Evolutionary conservation across 2,888 invertebrate genomes (phyloP).

Genomic region (Tupiocoris notatus): DNA sequence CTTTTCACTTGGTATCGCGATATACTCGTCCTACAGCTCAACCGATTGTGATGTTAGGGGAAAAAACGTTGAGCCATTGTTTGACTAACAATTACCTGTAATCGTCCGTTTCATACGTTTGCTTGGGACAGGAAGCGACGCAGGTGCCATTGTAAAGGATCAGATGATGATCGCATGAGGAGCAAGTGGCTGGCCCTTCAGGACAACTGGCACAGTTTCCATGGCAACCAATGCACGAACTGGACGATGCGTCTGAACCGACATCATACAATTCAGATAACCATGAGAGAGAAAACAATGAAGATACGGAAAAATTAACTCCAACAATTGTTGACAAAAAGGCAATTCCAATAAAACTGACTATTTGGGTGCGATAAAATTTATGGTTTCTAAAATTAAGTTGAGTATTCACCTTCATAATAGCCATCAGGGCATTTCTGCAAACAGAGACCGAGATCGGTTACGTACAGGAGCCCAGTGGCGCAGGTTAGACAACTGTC

Average conservation of each 20-base stretch:
- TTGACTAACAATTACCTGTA: conserved; percentile 70
- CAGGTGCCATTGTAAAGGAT: conserved; percentile 80
- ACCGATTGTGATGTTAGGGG: too few species aligned
- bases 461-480: conserved; percentile 77
- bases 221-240: conserved; percentile 80
- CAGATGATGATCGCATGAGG: conserved; percentile 83
- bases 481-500: conserved; percentile 83
- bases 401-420: conserved; percentile 74
- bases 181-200: conserved; percentile 77
- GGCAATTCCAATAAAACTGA: neutral
- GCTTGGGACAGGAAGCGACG: conserved; percentile 76
- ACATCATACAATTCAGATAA: too few species aligned
- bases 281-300: too few species aligned
- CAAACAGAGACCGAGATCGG: conserved; percentile 80
- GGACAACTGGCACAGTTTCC: conserved; percentile 84
- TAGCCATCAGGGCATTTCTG: conserved; percentile 88
- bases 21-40: too few species aligned
- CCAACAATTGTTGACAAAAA: neutral
- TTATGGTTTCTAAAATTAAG: neutral
- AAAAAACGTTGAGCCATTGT: too few species aligned
- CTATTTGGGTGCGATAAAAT: neutral
- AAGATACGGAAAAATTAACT: too few species aligned
- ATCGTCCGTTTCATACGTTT: conserved; percentile 82
- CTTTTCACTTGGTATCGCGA: too few species aligned
- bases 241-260: conserved; percentile 64